A percentile compares a stretch with the other conserved stretches of the same genome.
Conservation (phyloP, 2,797 vertebrate genomes). For the Octomys mimax region DNA sequence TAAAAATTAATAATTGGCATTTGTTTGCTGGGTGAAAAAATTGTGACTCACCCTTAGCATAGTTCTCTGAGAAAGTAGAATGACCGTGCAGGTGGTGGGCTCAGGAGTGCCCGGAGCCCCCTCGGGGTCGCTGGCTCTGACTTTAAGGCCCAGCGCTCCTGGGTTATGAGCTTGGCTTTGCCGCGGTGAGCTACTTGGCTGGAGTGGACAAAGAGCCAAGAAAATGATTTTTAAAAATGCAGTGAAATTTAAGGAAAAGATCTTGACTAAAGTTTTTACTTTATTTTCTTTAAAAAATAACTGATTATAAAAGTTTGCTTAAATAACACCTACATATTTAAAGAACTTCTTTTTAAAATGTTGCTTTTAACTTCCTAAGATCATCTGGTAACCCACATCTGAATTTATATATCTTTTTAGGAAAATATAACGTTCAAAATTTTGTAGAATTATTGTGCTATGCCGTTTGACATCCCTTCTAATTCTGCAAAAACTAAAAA, state of each 20-base stretch:
- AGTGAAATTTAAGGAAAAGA: slow-evolving; percentile 9
- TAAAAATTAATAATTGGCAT: not conserved
- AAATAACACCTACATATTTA: not conserved
- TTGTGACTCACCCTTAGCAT: not conserved
- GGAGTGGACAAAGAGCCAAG: not conserved
- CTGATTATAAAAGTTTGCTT: not conserved
- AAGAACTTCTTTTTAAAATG: not conserved
- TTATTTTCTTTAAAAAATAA: not conserved
- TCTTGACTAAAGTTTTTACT: not conserved
- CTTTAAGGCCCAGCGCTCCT: not conserved
- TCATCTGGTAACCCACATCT: not conserved
- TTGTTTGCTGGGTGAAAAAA: slow-evolving; percentile 1
- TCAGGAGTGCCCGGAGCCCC: not conserved
- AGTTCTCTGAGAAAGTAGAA: not conserved
- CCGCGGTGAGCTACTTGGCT: not conserved
- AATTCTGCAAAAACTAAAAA: slow-evolving; percentile 26
- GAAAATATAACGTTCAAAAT: not conserved
- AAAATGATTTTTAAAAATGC: not conserved
- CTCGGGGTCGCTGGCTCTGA: not conserved
- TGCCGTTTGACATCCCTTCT: not conserved
- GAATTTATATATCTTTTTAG: slow-evolving; percentile 12
- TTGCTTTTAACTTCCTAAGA: not conserved
- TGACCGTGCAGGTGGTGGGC: not conserved
- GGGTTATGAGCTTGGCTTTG: not conserved
- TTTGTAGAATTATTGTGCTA: not conserved